A percentile compares a stretch with the other conserved stretches of the same genome.
Evolutionary conservation across 2,797 vertebrate species (phyloP).

Genomic region (Coregonus ussuriensis): DNA sequence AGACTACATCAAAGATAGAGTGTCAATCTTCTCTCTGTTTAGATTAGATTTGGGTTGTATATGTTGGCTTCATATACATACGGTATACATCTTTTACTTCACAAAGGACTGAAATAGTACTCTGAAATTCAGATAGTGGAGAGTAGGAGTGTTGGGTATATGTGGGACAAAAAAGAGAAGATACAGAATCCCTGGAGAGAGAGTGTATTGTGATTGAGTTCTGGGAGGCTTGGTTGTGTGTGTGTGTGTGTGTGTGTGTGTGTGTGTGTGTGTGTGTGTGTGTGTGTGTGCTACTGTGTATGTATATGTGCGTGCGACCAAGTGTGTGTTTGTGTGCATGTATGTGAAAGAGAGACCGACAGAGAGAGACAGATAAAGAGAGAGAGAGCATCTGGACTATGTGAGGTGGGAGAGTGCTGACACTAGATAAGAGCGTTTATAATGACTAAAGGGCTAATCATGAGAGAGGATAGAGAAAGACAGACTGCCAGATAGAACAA

Average conservation of each 20-base stretch:
- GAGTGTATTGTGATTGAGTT: conserved; percentile 49
- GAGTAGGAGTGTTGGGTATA: neutral
- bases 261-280: neutral
- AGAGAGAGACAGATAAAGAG: conserved; percentile 58
- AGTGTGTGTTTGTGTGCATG: conserved; percentile 3
- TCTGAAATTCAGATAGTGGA: neutral
- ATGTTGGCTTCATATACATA: neutral
- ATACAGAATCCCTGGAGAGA: conserved; percentile 27
- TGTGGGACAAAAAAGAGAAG: neutral
- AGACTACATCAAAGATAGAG: too few relatives aligned
- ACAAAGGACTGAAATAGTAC: neutral
- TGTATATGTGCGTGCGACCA: conserved; percentile 17
- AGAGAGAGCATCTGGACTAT: conserved; percentile 72
- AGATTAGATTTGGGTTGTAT: conserved; percentile 7
- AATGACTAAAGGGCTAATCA: conserved; percentile 81
- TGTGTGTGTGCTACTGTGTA: neutral
- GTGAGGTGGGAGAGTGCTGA: conserved; percentile 76
- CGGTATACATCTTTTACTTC: neutral
- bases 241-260: neutral
- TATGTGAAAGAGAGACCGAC: neutral
- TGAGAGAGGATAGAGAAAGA: conserved; percentile 65
- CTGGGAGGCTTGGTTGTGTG: conserved; percentile 13
- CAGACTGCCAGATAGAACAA: conserved; percentile 52
- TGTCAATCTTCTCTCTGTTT: too few relatives aligned
- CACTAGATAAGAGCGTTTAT: conserved; percentile 85